phyloP scores from a whole-genome alignment of 2,888 invertebrate species.

The Drosophila hamatofila region DNA sequence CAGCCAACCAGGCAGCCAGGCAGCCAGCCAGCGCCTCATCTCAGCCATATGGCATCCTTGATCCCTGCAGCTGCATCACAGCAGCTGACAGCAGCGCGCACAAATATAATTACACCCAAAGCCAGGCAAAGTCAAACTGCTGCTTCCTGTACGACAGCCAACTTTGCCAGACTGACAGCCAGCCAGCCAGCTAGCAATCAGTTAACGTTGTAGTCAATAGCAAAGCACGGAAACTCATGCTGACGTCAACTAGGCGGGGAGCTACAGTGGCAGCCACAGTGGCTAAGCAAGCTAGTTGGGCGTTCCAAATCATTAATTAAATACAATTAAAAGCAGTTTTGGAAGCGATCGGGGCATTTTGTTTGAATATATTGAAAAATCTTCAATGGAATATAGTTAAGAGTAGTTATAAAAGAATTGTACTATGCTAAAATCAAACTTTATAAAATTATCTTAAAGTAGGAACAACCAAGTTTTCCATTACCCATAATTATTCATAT shows the following conservation, averaged over 20 bases:
- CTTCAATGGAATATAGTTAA: neutral
- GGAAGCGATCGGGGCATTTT: neutral
- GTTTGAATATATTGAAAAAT: neutral
- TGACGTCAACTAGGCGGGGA: neutral
- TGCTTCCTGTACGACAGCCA: neutral
- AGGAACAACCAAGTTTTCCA: too few relatives aligned
- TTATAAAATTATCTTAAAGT: too few relatives aligned
- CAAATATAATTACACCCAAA: conserved; percentile 55
- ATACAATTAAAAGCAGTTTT: neutral
- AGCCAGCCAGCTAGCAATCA: conserved; percentile 26
- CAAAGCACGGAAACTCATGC: conserved; percentile 2
- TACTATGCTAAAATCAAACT: too few relatives aligned
- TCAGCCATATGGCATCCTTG: conserved; percentile 28
- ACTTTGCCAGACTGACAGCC: conserved; percentile 14
- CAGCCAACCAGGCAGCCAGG: too few relatives aligned
- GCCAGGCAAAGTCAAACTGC: conserved; percentile 3
- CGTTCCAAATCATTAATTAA: neutral
- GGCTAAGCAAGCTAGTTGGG: neutral
- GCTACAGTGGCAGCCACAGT: conserved; percentile 1
- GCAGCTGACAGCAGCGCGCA: conserved; percentile 41
- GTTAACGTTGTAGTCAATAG: conserved; percentile 49
- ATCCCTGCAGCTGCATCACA: conserved; percentile 13
- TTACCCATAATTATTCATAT: too few relatives aligned
- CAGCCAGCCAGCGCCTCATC: conserved; percentile 1
- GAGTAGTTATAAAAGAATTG: too few relatives aligned